Percentiles rank a stretch among this genome's conserved stretches.
phyloP scores from a whole-genome alignment of 2,888 invertebrate species.

The Elmis aenea region DNA sequence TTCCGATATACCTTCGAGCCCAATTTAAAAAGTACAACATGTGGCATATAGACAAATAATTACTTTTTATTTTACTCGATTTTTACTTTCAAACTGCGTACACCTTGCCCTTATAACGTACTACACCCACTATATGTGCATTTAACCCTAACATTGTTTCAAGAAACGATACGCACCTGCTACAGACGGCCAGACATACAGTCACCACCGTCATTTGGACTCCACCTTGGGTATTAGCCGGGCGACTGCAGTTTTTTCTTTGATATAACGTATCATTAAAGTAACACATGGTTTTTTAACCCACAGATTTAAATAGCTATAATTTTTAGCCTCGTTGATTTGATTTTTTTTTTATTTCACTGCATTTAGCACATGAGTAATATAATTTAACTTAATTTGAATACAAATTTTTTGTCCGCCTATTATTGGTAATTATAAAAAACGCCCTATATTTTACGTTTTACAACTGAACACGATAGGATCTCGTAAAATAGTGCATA shows the following conservation, averaged over 20 bases:
- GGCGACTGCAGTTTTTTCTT: constrained; percentile 9
- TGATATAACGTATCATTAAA: constrained; percentile 21
- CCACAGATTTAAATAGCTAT: constrained; percentile 22
- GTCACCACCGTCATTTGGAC: constrained; percentile 1
- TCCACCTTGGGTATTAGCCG: constrained; percentile 3
- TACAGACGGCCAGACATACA: constrained; percentile 12
- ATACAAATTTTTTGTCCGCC: too few relatives aligned
- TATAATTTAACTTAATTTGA: too few relatives aligned
- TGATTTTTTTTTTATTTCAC: constrained; percentile 16
- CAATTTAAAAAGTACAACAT: too few relatives aligned
- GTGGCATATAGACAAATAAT: constrained; percentile 21
- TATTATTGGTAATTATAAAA: too few relatives aligned
- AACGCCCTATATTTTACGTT: too few relatives aligned
- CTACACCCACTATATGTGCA: constrained; percentile 24
- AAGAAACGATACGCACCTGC: constrained; percentile 27
- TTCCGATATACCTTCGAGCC: too few relatives aligned
- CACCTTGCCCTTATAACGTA: constrained; percentile 22
- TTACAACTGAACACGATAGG: too few relatives aligned
- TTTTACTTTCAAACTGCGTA: constrained; percentile 17
- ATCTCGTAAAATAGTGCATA: too few relatives aligned
- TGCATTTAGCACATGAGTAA: too few relatives aligned
- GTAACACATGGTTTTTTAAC: constrained; percentile 24
- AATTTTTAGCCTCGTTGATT: constrained; percentile 17
- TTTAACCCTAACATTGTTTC: constrained; percentile 28
- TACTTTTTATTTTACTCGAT: constrained; percentile 17